Conservation (phyloP, 2,113 vertebrate species). For the Sapajus apella region DNA sequence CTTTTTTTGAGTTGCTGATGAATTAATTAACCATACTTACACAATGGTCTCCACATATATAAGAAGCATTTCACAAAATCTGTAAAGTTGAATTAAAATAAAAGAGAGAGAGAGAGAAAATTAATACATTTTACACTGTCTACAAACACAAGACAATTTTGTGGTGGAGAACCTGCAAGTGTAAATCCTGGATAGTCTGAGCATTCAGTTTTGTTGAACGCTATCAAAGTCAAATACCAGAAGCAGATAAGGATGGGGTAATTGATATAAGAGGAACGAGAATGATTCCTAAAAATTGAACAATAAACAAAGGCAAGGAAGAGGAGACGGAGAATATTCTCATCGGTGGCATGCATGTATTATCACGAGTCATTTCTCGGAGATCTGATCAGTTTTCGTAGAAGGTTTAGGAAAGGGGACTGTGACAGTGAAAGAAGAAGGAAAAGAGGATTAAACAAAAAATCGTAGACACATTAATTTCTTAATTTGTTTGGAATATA, state of each 20-base stretch:
- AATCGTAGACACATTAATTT: neutral
- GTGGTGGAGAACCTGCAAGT: neutral
- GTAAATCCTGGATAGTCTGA: neutral
- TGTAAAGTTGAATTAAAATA: neutral
- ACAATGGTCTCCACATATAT: neutral
- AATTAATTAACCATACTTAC: constrained; percentile 1
- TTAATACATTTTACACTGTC: neutral
- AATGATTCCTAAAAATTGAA: neutral
- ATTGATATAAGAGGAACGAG: neutral
- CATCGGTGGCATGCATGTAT: neutral
- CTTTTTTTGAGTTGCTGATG: neutral
- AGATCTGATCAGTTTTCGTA: neutral
- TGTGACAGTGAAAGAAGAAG: neutral
- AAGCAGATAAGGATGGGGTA: neutral
- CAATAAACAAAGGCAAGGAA: neutral
- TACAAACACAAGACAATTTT: neutral
- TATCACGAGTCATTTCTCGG: neutral
- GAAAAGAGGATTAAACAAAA: neutral
- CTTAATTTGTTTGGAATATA: neutral
- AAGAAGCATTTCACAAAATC: neutral
- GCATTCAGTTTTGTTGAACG: neutral
- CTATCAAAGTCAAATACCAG: neutral
- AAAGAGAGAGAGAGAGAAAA: neutral
- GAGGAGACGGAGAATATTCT: neutral
- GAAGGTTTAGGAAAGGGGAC: neutral